Base-by-base conservation (phyloP, 2,113 vertebrate species). In the Mesembrinibis cayennensis region DNA sequence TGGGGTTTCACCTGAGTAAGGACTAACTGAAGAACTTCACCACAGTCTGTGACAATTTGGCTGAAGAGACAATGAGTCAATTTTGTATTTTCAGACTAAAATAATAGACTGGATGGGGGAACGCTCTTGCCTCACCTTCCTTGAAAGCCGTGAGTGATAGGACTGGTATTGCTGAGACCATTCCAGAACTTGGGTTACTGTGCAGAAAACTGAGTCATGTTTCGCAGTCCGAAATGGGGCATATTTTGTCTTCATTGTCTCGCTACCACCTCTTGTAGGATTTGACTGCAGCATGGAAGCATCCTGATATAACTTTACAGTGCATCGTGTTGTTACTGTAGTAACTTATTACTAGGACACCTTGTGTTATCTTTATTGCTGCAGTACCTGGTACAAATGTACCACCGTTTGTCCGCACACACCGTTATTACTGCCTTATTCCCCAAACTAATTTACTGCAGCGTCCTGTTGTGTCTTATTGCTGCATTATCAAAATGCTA, bases 301-400 rank as follows among this genome's bases (percentile, higher is more conserved):
- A 96, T 80, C 95, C 93, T 66, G 82, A 77, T 91, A 55, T 15
- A 88, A 93, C 82, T 90, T 94, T 88, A 95, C 74, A 97, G 82
- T 94, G 84, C 84, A 88, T 82, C 6, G 7, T 86, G 49, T 50
- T 94, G 93, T 94, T 96, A 93, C 89, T 91, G 86, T 78, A 95
- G 94, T 95, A 91, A 94, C 85, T 86, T 96, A 92, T 93, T 96
- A 94, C 82, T 90, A 47, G 66, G 49, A 77, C 76, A 96, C 71
- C 56, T 67, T 38, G 34, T 94, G 89, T 88, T 90, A 97, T 82
- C 86, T 98, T 96, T 98, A 97, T 97, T 98, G 98, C 97, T 97
- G 97, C 96, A 98, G 97, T 97, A 96, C 93, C 92, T 93, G 94
- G 92, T 96, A 97, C 96, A 73, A 88, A 91, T 86, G 72, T 91